Conservation (phyloP, 2,113 vertebrate genomes). For the Gymnogyps californianus region DNA sequence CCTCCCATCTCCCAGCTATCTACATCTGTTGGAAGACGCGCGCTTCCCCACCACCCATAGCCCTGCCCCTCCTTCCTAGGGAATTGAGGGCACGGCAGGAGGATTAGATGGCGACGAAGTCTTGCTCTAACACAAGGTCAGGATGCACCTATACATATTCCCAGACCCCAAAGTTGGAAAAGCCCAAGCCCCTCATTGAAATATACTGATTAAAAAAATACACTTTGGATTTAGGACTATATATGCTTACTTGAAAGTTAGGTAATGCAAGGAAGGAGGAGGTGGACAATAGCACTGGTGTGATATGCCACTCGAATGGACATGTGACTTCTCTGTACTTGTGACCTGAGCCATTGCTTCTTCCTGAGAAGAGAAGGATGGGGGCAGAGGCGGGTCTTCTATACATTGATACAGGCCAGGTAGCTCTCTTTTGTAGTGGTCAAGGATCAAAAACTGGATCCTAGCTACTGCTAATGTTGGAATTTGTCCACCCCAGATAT, state of each 20-base stretch:
- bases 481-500: not conserved
- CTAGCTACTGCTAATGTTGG: not conserved
- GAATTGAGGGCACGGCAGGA: not conserved
- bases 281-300: not conserved
- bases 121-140: not conserved
- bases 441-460: not conserved
- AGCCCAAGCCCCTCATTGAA: not conserved
- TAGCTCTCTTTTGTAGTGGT: not conserved
- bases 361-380: not conserved
- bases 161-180: not conserved
- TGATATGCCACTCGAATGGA: not conserved
- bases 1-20: not conserved
- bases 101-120: not conserved
- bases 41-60: accelerated
- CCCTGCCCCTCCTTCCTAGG: not conserved
- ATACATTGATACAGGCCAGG: not conserved
- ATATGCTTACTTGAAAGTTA: not conserved
- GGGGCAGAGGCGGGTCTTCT: not conserved
- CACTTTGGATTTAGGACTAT: not conserved
- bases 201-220: not conserved
- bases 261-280: not conserved
- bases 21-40: accelerated
- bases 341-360: not conserved
- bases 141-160: not conserved
- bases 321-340: not conserved